phyloP scores from a whole-genome alignment of 2,888 invertebrate species.

The Drosophila barbarae region DNA sequence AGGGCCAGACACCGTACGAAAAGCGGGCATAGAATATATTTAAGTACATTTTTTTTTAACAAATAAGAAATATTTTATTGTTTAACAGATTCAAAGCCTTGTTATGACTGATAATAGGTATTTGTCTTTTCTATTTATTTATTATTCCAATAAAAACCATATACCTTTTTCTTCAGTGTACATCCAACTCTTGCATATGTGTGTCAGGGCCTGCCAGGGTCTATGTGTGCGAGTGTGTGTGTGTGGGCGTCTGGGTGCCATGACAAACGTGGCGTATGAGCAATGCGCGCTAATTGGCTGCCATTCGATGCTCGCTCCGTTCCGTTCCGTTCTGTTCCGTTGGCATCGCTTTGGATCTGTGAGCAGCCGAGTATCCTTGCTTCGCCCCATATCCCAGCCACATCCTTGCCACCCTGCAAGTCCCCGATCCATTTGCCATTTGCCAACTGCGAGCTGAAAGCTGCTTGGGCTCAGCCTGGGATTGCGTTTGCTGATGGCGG shows the following conservation, averaged over 20 bases:
- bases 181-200: slow-evolving; percentile 11
- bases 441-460: slow-evolving; percentile 39
- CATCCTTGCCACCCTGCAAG: slow-evolving; percentile 1
- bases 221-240: slow-evolving; percentile 9
- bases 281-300: slow-evolving; percentile 75
- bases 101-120: background rate
- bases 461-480: slow-evolving; percentile 43
- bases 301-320: slow-evolving; percentile 56
- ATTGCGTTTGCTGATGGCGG: slow-evolving; percentile 27
- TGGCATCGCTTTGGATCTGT: slow-evolving; percentile 42
- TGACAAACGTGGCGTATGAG: slow-evolving; percentile 75
- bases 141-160: no score
- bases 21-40: background rate
- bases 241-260: slow-evolving; percentile 52
- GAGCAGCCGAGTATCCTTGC: slow-evolving; percentile 35
- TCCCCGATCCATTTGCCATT: slow-evolving; percentile 41
- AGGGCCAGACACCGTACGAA: slow-evolving; percentile 25
- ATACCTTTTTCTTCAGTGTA: background rate
- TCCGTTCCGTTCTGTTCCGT: slow-evolving; percentile 37
- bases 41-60: background rate
- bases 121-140: background rate
- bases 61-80: background rate
- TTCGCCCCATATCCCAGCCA: slow-evolving; percentile 5
- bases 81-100: background rate
- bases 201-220: slow-evolving; percentile 15